Evolutionary conservation across 2,113 vertebrate species (phyloP).

Genomic region (Melanerpes formicivorus): DNA sequence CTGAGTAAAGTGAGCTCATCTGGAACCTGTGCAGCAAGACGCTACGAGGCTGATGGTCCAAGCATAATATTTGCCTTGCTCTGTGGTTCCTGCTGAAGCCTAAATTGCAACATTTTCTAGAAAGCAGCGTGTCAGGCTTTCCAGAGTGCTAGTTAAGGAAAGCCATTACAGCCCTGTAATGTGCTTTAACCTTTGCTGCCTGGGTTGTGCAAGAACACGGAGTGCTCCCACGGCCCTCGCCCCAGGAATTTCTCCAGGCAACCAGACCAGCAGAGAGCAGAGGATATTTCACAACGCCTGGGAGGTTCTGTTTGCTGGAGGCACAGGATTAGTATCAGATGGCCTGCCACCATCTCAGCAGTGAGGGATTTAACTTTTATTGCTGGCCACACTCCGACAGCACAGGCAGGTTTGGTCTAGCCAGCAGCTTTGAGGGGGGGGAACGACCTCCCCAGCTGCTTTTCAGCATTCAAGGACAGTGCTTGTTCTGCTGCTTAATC

Average conservation of each 20-base stretch:
- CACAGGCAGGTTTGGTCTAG: not conserved
- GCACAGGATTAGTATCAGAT: slow-evolving; percentile 18
- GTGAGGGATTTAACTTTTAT: not conserved
- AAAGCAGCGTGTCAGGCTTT: not conserved
- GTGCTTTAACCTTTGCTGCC: slow-evolving; percentile 33
- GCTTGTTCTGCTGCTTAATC: not conserved
- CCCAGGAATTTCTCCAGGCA: slow-evolving; percentile 8
- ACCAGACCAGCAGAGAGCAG: not conserved
- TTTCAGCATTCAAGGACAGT: not conserved
- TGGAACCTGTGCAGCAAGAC: slow-evolving; percentile 21
- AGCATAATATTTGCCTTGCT: slow-evolving; percentile 43
- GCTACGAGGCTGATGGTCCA: not conserved
- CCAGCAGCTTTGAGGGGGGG: not conserved
- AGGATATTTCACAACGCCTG: not conserved
- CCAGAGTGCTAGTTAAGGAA: slow-evolving; percentile 13
- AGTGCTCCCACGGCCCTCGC: not conserved
- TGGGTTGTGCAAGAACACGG: not conserved
- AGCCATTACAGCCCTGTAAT: not conserved
- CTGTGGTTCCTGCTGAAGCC: slow-evolving; percentile 7
- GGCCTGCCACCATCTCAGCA: not conserved
- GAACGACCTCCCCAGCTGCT: not conserved
- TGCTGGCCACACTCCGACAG: not conserved
- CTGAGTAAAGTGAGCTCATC: slow-evolving; percentile 1
- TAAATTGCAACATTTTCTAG: slow-evolving; percentile 29
- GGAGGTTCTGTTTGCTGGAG: slow-evolving; percentile 22